Conservation (phyloP, 2,888 invertebrate species). For the Athalia circularis region DNA sequence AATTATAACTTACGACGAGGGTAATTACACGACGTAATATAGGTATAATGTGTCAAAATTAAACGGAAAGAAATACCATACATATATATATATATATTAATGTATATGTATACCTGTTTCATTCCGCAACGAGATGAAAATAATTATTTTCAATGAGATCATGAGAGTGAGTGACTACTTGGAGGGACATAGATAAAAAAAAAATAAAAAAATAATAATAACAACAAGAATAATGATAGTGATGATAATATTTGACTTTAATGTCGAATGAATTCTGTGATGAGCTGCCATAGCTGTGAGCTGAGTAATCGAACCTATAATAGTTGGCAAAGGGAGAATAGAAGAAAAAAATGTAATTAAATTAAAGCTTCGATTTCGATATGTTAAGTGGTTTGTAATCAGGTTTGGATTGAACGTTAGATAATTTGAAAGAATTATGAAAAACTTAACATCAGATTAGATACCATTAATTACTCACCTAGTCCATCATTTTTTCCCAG, state of each 20-base stretch:
- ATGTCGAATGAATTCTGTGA: background rate
- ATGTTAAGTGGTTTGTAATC: too few relatives aligned
- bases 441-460: too few relatives aligned
- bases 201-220: background rate
- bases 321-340: background rate
- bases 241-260: background rate
- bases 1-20: too few relatives aligned
- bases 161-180: constrained; percentile 58
- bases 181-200: background rate
- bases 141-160: constrained; percentile 66
- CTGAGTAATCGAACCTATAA: background rate
- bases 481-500: too few relatives aligned
- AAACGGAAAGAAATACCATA: background rate
- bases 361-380: too few relatives aligned
- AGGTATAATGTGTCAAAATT: background rate
- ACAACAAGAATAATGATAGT: constrained; percentile 22
- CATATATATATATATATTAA: background rate
- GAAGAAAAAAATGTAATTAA: background rate
- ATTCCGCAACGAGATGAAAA: constrained; percentile 56
- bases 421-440: too few relatives aligned
- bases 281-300: background rate
- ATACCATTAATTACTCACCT: too few relatives aligned
- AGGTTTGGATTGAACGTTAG: too few relatives aligned
- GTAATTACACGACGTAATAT: background rate
- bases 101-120: background rate